A percentile compares a stretch with the other conserved stretches of the same genome.
Conservation (phyloP, 2,113 vertebrate genomes). For the Aspidoscelis tigris region DNA sequence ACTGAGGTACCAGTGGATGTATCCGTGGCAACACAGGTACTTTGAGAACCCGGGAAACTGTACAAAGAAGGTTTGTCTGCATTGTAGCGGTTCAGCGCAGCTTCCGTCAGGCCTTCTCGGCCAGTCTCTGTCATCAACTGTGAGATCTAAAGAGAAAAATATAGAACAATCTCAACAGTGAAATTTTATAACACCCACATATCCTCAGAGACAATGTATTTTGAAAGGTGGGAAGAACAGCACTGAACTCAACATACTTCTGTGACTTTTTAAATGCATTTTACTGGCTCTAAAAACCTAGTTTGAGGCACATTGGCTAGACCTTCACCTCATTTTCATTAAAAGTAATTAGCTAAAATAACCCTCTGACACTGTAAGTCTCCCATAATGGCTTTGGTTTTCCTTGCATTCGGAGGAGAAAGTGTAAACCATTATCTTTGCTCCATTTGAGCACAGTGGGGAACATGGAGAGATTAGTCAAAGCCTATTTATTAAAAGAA, state of each 20-base stretch:
- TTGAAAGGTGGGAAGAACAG: rapidly evolving
- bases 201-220: neutral
- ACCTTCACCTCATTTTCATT: slow-evolving; percentile 48
- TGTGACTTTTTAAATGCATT: neutral
- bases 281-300: slow-evolving; percentile 33
- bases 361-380: slow-evolving; percentile 36
- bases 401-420: slow-evolving; percentile 40
- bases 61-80: slow-evolving; percentile 84
- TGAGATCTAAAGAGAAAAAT: slow-evolving; percentile 83
- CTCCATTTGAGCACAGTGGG: slow-evolving; percentile 22
- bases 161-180: slow-evolving; percentile 32
- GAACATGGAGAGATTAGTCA: neutral
- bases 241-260: neutral
- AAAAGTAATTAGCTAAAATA: slow-evolving; percentile 62
- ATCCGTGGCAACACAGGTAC: slow-evolving; percentile 75
- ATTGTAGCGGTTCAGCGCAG: slow-evolving; percentile 88
- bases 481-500: slow-evolving; percentile 1
- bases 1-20: slow-evolving; percentile 85
- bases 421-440: slow-evolving; percentile 26
- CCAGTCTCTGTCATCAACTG: slow-evolving; percentile 88
- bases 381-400: slow-evolving; percentile 25
- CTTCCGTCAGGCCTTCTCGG: slow-evolving; percentile 88
- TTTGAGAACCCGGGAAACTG: slow-evolving; percentile 77
- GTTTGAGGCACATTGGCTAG: slow-evolving; percentile 27
- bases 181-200: neutral